Conservation (phyloP, 2,888 invertebrate species). For the Heptascelio sp. region DNA sequence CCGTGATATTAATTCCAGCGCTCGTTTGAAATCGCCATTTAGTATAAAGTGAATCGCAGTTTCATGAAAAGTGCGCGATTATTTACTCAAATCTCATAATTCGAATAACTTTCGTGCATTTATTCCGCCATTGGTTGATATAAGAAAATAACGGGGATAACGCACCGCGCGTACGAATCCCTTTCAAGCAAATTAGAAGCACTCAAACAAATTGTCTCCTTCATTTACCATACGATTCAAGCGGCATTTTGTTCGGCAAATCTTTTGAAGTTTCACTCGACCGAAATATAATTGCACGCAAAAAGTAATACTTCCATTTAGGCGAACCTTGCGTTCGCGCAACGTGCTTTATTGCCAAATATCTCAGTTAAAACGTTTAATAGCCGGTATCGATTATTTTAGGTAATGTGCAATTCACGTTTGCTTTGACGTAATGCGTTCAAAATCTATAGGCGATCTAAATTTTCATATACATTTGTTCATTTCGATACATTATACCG, state of each 20-base stretch:
- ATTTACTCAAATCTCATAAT: background rate
- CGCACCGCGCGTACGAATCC: background rate
- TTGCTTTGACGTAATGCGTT: slow-evolving; percentile 50
- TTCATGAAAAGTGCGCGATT: no score
- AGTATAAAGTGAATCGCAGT: background rate
- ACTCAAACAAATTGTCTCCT: slow-evolving; percentile 51
- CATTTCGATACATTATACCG: slow-evolving; percentile 45
- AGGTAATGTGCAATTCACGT: slow-evolving; percentile 39
- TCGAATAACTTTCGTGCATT: background rate
- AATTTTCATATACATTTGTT: slow-evolving; percentile 60
- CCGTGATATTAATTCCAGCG: background rate
- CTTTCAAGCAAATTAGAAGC: slow-evolving; percentile 56
- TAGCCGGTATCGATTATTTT: slow-evolving; percentile 27
- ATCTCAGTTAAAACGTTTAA: background rate
- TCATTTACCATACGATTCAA: slow-evolving; percentile 2
- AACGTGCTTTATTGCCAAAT: slow-evolving; percentile 16
- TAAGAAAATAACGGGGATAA: background rate
- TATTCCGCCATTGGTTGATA: background rate
- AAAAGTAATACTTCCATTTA: background rate
- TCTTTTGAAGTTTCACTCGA: slow-evolving; percentile 17
- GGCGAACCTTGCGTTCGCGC: background rate
- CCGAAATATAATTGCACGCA: no score
- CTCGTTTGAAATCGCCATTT: background rate
- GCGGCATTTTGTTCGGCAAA: slow-evolving; percentile 6
- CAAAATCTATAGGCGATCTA: slow-evolving; percentile 48